Base-by-base conservation (phyloP, 2,888 invertebrate species). In the Tyria jacobaeae region DNA sequence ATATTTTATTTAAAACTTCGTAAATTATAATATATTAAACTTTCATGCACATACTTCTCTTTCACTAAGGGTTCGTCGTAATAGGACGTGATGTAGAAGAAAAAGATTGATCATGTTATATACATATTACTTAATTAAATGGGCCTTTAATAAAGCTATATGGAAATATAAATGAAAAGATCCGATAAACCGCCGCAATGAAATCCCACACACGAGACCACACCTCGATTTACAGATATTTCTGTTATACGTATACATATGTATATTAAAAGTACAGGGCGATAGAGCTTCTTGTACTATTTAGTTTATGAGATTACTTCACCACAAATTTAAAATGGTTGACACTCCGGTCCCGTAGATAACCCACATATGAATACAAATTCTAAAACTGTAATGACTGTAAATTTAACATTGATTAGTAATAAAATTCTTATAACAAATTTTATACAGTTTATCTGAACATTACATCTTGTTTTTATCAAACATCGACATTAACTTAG, bases 361-460 rank as follows among this genome's bases (percentile, higher is more conserved):
- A 37, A 17, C 1, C 25, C 14, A 35, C 49, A 66, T 60, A 48
- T 67, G 53, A 67, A 67, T 61, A n/a, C n/a, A n/a, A n/a, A 31
- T 35, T 60, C 61, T 70, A 50, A 37, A 56, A 39, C 52, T 55
- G 49, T 76, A 53, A 66, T 41, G 54, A 62, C 55, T 54, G 62
- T 60, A 66, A 63, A 66, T 55, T 55, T 53, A 63, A 63, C 59
- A 68, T 68, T 69, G 71, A 69, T 70, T 57, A 60, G 64, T 58
- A 57, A 71, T 77, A 77, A 77, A 76, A 69, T 57, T 51, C 60
- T 51, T 77, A 75, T 77, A 61, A 62, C 60, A 48, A 61, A 68
- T 64, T 66, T 70, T 62, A 64, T 56, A 37, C 44, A 59, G 57
- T 66, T 70, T 61, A 76, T 76, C 78, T 75, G 44, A 35, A 62